Evolutionary conservation across 2,113 vertebrate genomes (phyloP), one percentile per base, ranked within the genome.

Genomic region (Egretta garzetta): DNA sequence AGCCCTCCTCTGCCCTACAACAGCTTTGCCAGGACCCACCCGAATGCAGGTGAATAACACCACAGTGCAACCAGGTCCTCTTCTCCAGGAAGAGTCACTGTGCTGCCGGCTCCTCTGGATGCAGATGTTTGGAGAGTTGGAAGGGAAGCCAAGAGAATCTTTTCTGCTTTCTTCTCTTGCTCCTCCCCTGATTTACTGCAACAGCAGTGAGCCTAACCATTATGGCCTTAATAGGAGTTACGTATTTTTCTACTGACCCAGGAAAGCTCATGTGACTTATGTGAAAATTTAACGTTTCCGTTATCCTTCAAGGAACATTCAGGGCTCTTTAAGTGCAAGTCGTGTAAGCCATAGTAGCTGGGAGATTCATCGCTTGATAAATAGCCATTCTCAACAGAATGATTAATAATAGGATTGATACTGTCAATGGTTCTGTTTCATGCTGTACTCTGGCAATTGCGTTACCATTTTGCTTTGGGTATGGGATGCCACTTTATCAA

Each of bases 401-500:
- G 74, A 95, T 96, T 95, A 94, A 85, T 89, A 66, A n/a, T 13
- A 70, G 23, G 50, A 50, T 66, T 91, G 94, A 58, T 85, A 67
- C 14, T 90, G 56, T 93, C 89, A 59, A 26, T 35, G 71, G 59
- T 52, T 91, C 74, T 80, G 49, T 87, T 88, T 93, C 83, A 24
- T 71, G 53, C 77, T 63, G 71, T 67, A 90, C 67, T 33, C 24
- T 86, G 80, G 67, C 82, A 79, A 49, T 62, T 63, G 77, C 85
- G 71, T 86, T 88, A 60, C 82, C 56, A 27, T 92, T 94, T 94
- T 92, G 79, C 64, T 94, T 92, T 90, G 67, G 75, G 39, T 96
- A n/a, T 35, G 71, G 77, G 59, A 74, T 59, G 70, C 27, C 89
- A 90, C 86, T 96, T 90, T 72, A 95, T 94, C 95, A 95, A 95